phyloP scores from a whole-genome alignment of 2,888 invertebrate genomes.

The Drosophila fungiperda region DNA sequence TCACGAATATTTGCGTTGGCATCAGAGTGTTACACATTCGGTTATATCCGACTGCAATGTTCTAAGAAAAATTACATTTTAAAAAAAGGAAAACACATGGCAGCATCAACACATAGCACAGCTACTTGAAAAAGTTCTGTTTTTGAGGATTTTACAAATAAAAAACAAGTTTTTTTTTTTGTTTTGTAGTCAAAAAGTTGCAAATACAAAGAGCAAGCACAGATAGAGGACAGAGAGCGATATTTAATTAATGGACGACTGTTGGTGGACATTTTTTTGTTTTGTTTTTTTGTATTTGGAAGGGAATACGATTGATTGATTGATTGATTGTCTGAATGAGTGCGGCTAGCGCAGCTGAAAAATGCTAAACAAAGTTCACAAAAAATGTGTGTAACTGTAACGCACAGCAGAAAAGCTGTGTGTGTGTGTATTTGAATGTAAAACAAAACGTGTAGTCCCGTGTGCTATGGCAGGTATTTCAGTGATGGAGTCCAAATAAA shows the following conservation, averaged over 20 bases:
- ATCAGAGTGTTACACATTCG: slow-evolving; percentile 7
- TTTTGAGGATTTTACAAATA: slow-evolving; percentile 20
- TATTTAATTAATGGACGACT: slow-evolving; percentile 77
- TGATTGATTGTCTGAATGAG: slow-evolving; percentile 64
- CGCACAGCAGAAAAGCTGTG: slow-evolving; percentile 37
- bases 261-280: slow-evolving; percentile 41
- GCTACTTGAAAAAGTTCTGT: slow-evolving; percentile 55
- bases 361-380: slow-evolving; percentile 69
- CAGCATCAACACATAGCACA: slow-evolving; percentile 46
- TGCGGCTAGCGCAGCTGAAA: slow-evolving; percentile 67
- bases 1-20: neutral
- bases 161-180: slow-evolving; percentile 45
- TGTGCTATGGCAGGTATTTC: slow-evolving; percentile 36
- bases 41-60: neutral
- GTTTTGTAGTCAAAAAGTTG: slow-evolving; percentile 54
- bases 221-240: slow-evolving; percentile 60
- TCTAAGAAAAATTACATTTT: neutral
- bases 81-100: slow-evolving; percentile 31
- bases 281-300: slow-evolving; percentile 17
- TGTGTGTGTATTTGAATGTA: slow-evolving; percentile 2
- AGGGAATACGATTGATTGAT: slow-evolving; percentile 62
- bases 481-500: slow-evolving; percentile 43
- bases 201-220: slow-evolving; percentile 67
- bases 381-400: slow-evolving; percentile 51
- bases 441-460: slow-evolving; percentile 31